Evolutionary conservation across 2,797 vertebrate genomes (phyloP).

Genomic region (Malacoctenus gilli): DNA sequence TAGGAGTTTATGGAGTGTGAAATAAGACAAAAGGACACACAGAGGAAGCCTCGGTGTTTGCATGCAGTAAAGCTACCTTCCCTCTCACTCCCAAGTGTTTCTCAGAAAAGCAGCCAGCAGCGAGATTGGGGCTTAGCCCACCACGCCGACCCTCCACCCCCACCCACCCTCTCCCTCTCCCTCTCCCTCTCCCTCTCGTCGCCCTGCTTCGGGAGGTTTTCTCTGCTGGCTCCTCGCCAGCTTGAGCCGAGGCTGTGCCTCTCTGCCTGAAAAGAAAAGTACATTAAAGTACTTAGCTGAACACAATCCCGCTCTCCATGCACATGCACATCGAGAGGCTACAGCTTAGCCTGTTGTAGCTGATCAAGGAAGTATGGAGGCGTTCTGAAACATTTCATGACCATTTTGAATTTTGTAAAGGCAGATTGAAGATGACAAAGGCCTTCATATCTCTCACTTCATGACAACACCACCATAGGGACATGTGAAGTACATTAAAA

Average conservation of each 20-base stretch:
- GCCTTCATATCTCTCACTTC: no score
- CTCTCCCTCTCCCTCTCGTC: slow-evolving; percentile 21
- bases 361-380: slow-evolving; percentile 20
- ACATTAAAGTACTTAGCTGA: slow-evolving; percentile 55
- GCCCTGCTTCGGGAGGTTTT: slow-evolving; percentile 34
- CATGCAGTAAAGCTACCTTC: slow-evolving; percentile 34
- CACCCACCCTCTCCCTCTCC: no score
- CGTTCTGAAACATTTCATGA: not conserved
- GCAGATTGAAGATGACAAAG: no score
- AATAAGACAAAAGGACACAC: slow-evolving; percentile 49
- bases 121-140: slow-evolving; percentile 38
- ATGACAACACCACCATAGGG: no score
- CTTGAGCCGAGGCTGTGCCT: slow-evolving; percentile 40
- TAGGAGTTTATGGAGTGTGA: slow-evolving; percentile 49
- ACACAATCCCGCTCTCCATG: slow-evolving; percentile 53
- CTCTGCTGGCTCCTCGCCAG: slow-evolving; percentile 47
- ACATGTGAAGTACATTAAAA: no score
- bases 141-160: slow-evolving; percentile 1
- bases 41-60: slow-evolving; percentile 43
- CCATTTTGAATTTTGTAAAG: no score
- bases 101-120: slow-evolving; percentile 57
- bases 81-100: slow-evolving; percentile 36
- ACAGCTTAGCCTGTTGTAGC: slow-evolving; percentile 37
- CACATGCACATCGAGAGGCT: slow-evolving; percentile 35
- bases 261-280: slow-evolving; percentile 56